Percentiles rank a stretch among this genome's conserved stretches.
Evolutionary conservation across 2,797 vertebrate genomes (phyloP).

Genomic region (Rhabdomys pumilio): DNA sequence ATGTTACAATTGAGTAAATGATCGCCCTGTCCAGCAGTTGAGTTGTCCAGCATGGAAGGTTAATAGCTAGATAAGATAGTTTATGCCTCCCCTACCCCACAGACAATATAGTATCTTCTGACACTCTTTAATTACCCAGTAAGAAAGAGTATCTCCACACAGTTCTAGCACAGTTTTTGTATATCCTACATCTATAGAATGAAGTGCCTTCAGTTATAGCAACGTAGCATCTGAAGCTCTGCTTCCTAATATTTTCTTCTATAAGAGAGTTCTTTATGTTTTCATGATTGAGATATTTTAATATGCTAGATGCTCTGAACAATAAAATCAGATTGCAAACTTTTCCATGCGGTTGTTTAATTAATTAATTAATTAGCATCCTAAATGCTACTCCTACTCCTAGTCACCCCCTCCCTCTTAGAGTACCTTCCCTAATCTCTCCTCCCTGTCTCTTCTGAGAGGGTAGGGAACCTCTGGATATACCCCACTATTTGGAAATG

Average conservation of each 20-base stretch:
- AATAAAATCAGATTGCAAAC: not conserved
- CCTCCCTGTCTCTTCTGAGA: no score
- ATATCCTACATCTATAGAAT: not conserved
- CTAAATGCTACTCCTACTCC: no score
- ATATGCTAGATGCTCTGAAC: not conserved
- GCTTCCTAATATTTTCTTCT: not conserved
- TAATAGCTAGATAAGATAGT: not conserved
- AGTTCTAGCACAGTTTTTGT: not conserved
- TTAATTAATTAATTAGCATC: no score
- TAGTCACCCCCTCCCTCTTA: no score
- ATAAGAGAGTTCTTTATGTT: not conserved
- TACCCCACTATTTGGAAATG: not conserved
- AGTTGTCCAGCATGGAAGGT: not conserved
- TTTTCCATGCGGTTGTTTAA: not conserved
- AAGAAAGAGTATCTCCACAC: no score
- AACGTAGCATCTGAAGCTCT: fast-evolving
- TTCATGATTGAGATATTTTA: not conserved
- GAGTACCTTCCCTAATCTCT: no score
- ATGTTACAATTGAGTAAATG: not conserved
- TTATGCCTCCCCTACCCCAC: no score
- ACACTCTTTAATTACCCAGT: not conserved
- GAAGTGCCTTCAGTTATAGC: no score
- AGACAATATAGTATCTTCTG: not conserved
- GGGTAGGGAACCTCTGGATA: no score
- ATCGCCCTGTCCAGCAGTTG: no score